These are phyloP conservation scores for Semnornis frantzii DNA, from an alignment of 2,113 vertebrate species.

Conservation along the genomic window DNA sequence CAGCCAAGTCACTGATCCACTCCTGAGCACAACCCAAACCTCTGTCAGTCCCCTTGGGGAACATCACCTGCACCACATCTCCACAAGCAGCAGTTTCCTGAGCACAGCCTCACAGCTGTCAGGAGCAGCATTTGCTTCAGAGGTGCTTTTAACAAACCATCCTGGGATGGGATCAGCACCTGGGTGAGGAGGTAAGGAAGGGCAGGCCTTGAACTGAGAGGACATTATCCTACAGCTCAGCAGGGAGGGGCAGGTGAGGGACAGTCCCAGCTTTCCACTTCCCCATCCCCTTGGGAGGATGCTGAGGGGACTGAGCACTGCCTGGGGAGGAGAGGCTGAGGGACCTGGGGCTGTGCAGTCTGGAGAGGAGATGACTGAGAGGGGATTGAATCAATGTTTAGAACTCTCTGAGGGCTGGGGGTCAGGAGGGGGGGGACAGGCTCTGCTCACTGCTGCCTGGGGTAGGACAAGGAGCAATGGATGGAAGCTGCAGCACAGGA, in stretches of 20 bases:
- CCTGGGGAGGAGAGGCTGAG: too few relatives aligned
- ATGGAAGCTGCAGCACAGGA: too few relatives aligned
- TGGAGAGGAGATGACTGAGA: too few relatives aligned
- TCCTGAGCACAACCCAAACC: not conserved
- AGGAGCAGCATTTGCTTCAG: not conserved
- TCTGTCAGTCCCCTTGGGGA: not conserved
- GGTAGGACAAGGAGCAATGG: too few relatives aligned
- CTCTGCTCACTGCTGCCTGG: too few relatives aligned
- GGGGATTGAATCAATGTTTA: too few relatives aligned
- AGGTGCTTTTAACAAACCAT: not conserved
- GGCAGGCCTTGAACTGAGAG: not conserved
- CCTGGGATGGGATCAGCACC: not conserved
- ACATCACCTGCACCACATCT: fast-evolving
- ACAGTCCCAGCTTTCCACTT: not conserved
- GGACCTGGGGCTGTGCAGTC: too few relatives aligned
- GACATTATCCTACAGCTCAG: not conserved
- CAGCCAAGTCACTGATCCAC: not conserved
- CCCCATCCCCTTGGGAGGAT: not conserved
- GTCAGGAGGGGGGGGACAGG: too few relatives aligned
- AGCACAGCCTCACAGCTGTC: not conserved
- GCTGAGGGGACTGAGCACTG: too few relatives aligned
- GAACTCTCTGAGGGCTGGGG: too few relatives aligned
- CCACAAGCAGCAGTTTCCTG: not conserved
- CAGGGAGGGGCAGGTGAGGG: not conserved
- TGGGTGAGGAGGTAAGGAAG: not conserved